These are phyloP conservation scores for Fabriciana adippe DNA, from an alignment of 2,888 invertebrate genomes.

Conservation along the genomic window DNA sequence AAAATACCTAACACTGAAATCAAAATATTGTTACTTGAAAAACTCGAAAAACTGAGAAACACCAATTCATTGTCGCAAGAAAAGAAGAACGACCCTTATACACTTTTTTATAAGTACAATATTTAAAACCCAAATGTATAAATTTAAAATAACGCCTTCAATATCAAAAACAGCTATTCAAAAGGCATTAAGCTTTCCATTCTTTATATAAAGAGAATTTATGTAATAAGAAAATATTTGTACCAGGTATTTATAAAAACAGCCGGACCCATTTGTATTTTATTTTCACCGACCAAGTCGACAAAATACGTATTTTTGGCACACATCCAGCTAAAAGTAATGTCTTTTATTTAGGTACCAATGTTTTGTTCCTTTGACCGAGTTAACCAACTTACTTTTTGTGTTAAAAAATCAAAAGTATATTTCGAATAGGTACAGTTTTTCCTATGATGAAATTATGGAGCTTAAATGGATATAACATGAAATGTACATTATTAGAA, in stretches of 20 bases:
- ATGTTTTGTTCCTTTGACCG: slow-evolving; percentile 16
- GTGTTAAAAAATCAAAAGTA: not conserved
- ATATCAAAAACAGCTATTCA: not conserved
- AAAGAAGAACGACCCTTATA: too few species aligned
- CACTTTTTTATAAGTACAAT: too few species aligned
- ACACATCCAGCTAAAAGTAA: slow-evolving; percentile 16
- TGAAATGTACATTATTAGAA: too few species aligned
- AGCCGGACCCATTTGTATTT: slow-evolving; percentile 7
- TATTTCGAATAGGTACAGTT: not conserved
- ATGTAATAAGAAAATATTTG: slow-evolving; percentile 3
- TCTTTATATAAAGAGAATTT: not conserved
- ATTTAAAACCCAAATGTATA: too few species aligned
- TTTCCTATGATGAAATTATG: too few species aligned
- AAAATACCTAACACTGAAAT: too few species aligned
- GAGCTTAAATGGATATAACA: too few species aligned
- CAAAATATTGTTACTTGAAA: too few species aligned
- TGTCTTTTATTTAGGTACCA: slow-evolving; percentile 21
- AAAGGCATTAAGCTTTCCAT: not conserved
- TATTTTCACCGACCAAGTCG: slow-evolving; percentile 12
- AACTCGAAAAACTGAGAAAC: too few species aligned
- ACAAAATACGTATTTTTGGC: slow-evolving; percentile 22
- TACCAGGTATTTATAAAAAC: slow-evolving; percentile 16
- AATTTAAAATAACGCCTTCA: too few species aligned
- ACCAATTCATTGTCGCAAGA: too few species aligned
- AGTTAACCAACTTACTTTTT: slow-evolving; percentile 15